Evolutionary conservation across 2,888 invertebrate species (phyloP), one percentile per base, ranked within the genome.

Genomic region (Campopleginae sp.): DNA sequence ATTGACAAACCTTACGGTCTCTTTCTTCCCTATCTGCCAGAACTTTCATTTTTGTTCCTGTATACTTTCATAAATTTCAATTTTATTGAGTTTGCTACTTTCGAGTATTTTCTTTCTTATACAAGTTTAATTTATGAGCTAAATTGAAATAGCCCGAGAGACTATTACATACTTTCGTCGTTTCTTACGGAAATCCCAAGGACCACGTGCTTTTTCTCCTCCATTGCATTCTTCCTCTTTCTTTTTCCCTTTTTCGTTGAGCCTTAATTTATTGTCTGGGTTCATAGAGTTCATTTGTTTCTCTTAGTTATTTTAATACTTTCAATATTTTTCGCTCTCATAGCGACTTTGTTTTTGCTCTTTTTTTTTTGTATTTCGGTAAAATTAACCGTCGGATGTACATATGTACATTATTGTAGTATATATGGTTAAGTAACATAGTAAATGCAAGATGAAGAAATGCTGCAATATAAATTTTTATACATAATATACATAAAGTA

Each of bases 351-450:
- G 38, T 44, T 78, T 61, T 17, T 44, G 19, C 42, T 66, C 10
- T 38, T 38, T n/a, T 61, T 66, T 12, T 44, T 23, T 48, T 58
- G 75, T 38, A 17, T 82, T 46, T 70, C 58, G 46, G 14, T 79
- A 48, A 68, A 77, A 23, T 58, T 77, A 68, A 78, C 80, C 72
- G 68, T 77, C 68, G 66, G 76, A 82, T 85, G 85, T 85, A 85
- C 85, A 82, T 85, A 85, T 85, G 85, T 85, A 85, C 85, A 85
- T 72, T 85, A 76, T 74, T 76, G 71, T 72, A 61, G 48, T 72
- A 63, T 72, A 79, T 46, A 80, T 66, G 75, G 27, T 80, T 27
- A 6, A 85, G 75, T 82, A 66, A 72, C 65, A 51, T 76, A 46
- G 23, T 54, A 51, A 23, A 77, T 85, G 76, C 77, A 80, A 80